phyloP scores from a whole-genome alignment of 2,888 invertebrate species.

The Phyto melanocephala region DNA sequence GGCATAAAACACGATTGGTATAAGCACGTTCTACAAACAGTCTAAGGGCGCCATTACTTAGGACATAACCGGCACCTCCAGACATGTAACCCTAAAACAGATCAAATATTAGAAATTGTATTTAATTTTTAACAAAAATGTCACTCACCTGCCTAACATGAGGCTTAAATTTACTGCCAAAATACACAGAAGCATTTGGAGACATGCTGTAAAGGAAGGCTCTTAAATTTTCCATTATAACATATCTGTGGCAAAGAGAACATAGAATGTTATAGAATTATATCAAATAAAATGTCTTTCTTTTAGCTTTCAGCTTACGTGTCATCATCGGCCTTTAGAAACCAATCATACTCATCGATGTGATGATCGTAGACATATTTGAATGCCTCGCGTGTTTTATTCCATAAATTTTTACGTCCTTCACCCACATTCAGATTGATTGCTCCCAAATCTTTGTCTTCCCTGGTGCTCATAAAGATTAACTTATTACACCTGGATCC shows the following conservation, averaged over 20 bases:
- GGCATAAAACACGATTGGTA: conserved; percentile 81
- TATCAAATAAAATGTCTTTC: background rate
- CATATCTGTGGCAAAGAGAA: conserved; percentile 82
- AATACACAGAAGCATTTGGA: conserved; percentile 88
- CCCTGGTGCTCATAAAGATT: conserved; percentile 89
- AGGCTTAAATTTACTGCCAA: conserved; percentile 93
- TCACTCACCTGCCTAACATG: conserved; percentile 76
- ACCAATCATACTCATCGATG: conserved; percentile 93
- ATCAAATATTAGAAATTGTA: background rate
- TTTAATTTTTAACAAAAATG: background rate
- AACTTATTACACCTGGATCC: conserved; percentile 92
- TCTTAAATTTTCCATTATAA: conserved; percentile 95
- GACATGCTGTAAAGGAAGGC: conserved; percentile 88
- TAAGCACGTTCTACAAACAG: conserved; percentile 87
- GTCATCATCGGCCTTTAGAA: conserved; percentile 99
- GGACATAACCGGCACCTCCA: conserved; percentile 94
- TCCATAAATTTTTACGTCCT: conserved; percentile 94
- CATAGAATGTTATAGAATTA: background rate
- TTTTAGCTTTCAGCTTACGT: conserved; percentile 85
- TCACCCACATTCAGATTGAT: conserved; percentile 89
- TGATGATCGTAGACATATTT: conserved; percentile 91
- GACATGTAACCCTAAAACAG: conserved; percentile 87
- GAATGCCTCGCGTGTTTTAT: conserved; percentile 95
- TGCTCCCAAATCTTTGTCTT: conserved; percentile 86
- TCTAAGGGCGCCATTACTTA: conserved; percentile 89